phyloP scores from a whole-genome alignment of 2,113 vertebrate species.

The Pygoscelis adeliae region DNA sequence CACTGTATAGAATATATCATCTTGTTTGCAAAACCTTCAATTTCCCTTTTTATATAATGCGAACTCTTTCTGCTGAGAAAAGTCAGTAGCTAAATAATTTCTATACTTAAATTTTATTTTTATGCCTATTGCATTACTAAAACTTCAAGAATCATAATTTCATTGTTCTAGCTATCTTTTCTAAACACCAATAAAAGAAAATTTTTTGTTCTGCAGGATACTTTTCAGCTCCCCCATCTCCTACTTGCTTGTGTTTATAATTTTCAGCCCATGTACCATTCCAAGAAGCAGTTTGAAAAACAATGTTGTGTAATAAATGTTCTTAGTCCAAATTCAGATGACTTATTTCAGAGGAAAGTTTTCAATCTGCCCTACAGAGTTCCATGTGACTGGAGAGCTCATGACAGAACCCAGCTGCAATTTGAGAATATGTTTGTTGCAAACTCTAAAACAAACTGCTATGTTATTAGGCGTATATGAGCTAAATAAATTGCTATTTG shows the following conservation, averaged over 20 bases:
- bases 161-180: conserved; percentile 28
- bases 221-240: neutral
- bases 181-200: neutral
- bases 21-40: conserved; percentile 33
- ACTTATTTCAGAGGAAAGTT: neutral
- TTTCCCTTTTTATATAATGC: conserved; percentile 42
- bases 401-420: neutral
- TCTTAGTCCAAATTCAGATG: neutral
- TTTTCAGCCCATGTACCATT: neutral
- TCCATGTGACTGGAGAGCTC: neutral
- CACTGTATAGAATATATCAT: conserved; percentile 30
- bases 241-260: neutral
- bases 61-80: neutral
- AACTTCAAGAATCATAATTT: neutral
- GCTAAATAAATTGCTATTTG: neutral
- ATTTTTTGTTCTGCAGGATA: neutral
- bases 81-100: conserved; percentile 34
- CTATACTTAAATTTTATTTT: conserved; percentile 48
- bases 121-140: conserved; percentile 45
- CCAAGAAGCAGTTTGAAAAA: neutral
- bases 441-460: neutral
- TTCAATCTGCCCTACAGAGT: neutral
- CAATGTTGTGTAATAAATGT: neutral
- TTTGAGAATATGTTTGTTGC: neutral
- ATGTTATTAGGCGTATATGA: neutral